Conservation (phyloP, 2,113 vertebrate species). For the Bubo bubo region DNA sequence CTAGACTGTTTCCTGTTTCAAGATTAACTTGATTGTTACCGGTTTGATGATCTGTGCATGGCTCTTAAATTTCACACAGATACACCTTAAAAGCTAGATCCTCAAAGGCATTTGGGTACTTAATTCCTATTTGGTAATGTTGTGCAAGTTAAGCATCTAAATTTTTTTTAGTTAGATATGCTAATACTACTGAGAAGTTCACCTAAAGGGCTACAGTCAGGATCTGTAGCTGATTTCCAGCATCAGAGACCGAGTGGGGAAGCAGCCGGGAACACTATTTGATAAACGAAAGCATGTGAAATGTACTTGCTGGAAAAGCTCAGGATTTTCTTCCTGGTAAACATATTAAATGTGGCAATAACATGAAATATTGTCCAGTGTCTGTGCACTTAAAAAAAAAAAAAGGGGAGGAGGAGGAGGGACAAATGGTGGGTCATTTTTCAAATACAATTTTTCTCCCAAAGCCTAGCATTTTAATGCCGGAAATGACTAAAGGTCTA, state of each 20-base stretch:
- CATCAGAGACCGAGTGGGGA: background rate
- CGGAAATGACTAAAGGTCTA: background rate
- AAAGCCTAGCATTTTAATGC: background rate
- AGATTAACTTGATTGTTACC: background rate
- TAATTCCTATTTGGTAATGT: background rate
- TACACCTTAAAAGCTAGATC: background rate
- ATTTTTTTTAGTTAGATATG: background rate
- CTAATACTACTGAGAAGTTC: background rate
- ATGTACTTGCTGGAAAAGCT: background rate
- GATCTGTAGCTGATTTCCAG: background rate
- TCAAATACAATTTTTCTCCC: background rate
- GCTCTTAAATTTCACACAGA: background rate
- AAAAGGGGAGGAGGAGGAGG: accelerated
- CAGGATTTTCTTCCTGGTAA: background rate
- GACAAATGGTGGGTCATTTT: background rate
- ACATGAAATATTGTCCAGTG: background rate
- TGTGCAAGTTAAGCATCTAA: background rate
- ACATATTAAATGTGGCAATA: background rate
- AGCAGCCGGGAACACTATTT: background rate
- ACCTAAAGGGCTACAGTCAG: background rate
- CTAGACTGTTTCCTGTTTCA: constrained; percentile 1
- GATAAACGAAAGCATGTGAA: background rate
- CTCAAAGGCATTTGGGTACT: background rate
- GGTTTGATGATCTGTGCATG: background rate
- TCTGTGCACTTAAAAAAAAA: background rate